Conservation (phyloP, 2,888 invertebrate species). For the Saturnia pavonia region DNA sequence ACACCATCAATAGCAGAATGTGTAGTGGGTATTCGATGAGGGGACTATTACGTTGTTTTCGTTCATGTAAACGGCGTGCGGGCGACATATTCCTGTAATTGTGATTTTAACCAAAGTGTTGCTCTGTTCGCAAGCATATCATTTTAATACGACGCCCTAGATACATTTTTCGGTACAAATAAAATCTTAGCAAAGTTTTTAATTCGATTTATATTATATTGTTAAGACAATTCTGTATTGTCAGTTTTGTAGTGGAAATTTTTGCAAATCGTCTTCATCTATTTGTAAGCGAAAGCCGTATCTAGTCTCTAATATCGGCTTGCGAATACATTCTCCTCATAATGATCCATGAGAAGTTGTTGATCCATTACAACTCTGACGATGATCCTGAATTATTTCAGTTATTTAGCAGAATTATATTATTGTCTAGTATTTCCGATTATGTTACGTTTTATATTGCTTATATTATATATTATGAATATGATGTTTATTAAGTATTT, state of each 20-base stretch:
- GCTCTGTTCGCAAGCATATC: constrained; percentile 77
- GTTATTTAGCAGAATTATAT: constrained; percentile 81
- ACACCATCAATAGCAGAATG: constrained; percentile 74
- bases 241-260: constrained; percentile 61
- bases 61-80: constrained; percentile 51
- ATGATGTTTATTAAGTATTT: constrained; percentile 80
- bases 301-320: constrained; percentile 67
- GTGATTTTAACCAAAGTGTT: constrained; percentile 77
- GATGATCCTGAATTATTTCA: constrained; percentile 72
- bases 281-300: constrained; percentile 44
- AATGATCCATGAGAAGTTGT: constrained; percentile 28
- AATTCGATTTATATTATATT: constrained; percentile 72
- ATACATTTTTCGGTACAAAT: constrained; percentile 74
- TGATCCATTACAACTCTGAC: constrained; percentile 57
- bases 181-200: constrained; percentile 69
- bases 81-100: constrained; percentile 57
- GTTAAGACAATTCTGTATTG: constrained; percentile 73
- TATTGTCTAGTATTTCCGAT: constrained; percentile 79
- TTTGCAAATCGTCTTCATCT: constrained; percentile 36
- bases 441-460: constrained; percentile 82
- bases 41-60: constrained; percentile 50
- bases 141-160: constrained; percentile 74
- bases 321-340: constrained; percentile 34
- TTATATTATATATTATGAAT: constrained; percentile 80
- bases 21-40: constrained; percentile 67